These are phyloP conservation scores for Syritta pipiens DNA, from an alignment of 2,888 invertebrate genomes.

Conservation along the genomic window DNA sequence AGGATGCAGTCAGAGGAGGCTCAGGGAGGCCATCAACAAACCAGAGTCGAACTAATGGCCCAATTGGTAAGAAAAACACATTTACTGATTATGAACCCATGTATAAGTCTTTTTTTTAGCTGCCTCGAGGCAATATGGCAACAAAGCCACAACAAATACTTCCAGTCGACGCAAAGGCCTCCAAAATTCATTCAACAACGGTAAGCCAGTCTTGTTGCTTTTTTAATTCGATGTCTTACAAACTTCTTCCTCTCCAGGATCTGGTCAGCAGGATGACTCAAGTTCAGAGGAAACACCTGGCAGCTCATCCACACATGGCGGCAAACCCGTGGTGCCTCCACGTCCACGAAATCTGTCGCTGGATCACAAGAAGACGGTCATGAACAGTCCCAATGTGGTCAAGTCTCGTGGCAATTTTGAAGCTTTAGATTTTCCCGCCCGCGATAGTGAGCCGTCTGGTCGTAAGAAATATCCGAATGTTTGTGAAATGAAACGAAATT, in stretches of 20 bases:
- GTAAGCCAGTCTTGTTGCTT: constrained; percentile 79
- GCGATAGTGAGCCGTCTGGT: constrained; percentile 73
- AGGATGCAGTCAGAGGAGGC: constrained; percentile 81
- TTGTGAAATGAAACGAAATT: no score
- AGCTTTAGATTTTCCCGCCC: constrained; percentile 71
- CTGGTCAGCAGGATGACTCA: constrained; percentile 85
- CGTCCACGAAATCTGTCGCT: constrained; percentile 84
- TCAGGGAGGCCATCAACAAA: constrained; percentile 90
- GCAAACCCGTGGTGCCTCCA: constrained; percentile 83
- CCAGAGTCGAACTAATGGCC: constrained; percentile 85
- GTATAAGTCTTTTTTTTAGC: constrained; percentile 73
- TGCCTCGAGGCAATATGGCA: constrained; percentile 76
- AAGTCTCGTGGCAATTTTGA: constrained; percentile 75
- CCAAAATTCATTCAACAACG: constrained; percentile 84
- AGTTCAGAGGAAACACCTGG: constrained; percentile 85
- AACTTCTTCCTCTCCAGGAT: constrained; percentile 20
- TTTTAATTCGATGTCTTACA: not conserved
- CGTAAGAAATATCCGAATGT: constrained; percentile 73
- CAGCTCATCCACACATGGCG: constrained; percentile 73
- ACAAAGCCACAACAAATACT: constrained; percentile 78
- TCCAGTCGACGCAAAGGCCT: constrained; percentile 82
- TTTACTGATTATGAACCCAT: constrained; percentile 55
- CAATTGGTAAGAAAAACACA: constrained; percentile 72
- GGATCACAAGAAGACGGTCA: constrained; percentile 80
- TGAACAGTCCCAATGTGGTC: constrained; percentile 73